Evolutionary conservation across 2,888 invertebrate species (phyloP), one percentile per base, ranked within the genome.

Genomic region (Marasmarcha lunaedactyla): DNA sequence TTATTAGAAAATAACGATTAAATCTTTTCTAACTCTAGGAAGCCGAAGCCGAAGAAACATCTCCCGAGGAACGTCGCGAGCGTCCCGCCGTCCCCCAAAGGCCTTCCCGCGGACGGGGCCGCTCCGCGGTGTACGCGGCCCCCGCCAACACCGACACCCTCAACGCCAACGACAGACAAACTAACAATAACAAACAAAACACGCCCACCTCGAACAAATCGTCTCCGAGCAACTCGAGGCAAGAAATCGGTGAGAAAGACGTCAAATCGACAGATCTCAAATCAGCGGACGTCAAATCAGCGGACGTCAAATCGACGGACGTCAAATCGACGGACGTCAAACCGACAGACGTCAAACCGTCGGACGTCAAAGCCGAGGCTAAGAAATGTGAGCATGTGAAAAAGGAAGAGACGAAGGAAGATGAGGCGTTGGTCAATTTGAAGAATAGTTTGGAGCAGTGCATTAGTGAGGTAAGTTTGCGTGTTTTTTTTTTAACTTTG

Each of bases 61-160:
- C 72, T 1, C 66, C 71, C 1, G 74, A 73, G 35, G 71, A 72
- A 42, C 57, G 45, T 35, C 50, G 42, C 15, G 43, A 25, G 37
- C 50, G 45, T 2, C 30, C 30, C n/a, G 30, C 30, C 6, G 30
- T 30, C 6, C 30, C 30, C 6, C 30, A 30, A n/a, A 4, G 30
- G 3, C 30, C 30, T 2, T 11, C n/a, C 6, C n/a, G n/a, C n/a
- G n/a, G 30, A 4, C n/a, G n/a, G 6, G 30, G 30, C 30, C 6
- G 55, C 49, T 7, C 4, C n/a, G 30, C 30, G 6, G 7, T 55
- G 49, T 30, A 30, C 30, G 30, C 30, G 3, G 11, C 30, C 6
- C 30, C 30, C 30, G 30, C 30, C 36, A 9, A 9, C 30, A 11
- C 30, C 30, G n/a, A 9, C 30, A 11, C 4, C 30, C 30, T 11